Conservation (phyloP, 2,113 vertebrate species). For the Leptocoma aspasia region DNA sequence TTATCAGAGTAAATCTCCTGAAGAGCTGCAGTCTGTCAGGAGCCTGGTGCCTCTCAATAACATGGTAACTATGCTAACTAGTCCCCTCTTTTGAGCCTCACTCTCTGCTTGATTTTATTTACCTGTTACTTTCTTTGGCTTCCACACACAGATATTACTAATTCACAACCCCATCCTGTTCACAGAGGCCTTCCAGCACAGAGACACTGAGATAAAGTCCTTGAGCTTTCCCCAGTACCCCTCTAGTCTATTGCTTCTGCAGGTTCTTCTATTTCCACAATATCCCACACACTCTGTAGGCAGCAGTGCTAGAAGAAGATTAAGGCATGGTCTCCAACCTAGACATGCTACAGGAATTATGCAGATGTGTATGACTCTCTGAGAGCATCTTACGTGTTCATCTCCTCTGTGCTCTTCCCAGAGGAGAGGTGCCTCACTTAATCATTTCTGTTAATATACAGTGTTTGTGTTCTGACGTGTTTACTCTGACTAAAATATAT, state of each 20-base stretch:
- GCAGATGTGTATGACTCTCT: neutral
- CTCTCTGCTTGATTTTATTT: neutral
- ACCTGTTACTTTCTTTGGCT: neutral
- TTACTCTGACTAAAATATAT: neutral
- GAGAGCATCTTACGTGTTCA: neutral
- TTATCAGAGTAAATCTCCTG: neutral
- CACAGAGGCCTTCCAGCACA: neutral
- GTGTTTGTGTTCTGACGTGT: neutral
- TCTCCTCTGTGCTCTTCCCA: neutral
- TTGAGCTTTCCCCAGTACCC: neutral
- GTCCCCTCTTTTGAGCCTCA: neutral
- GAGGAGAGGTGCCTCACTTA: neutral
- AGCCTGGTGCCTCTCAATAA: neutral
- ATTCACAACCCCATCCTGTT: neutral
- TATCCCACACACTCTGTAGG: neutral
- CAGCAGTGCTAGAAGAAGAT: neutral
- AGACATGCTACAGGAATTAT: neutral
- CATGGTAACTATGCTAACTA: neutral
- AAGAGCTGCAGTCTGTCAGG: neutral
- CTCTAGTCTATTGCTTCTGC: neutral
- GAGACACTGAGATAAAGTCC: neutral
- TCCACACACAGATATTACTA: neutral
- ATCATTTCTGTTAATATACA: neutral
- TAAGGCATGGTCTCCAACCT: neutral
- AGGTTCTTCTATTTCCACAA: neutral